Conservation (phyloP, 2,888 invertebrate species). For the Taphrorychus bicolor region DNA sequence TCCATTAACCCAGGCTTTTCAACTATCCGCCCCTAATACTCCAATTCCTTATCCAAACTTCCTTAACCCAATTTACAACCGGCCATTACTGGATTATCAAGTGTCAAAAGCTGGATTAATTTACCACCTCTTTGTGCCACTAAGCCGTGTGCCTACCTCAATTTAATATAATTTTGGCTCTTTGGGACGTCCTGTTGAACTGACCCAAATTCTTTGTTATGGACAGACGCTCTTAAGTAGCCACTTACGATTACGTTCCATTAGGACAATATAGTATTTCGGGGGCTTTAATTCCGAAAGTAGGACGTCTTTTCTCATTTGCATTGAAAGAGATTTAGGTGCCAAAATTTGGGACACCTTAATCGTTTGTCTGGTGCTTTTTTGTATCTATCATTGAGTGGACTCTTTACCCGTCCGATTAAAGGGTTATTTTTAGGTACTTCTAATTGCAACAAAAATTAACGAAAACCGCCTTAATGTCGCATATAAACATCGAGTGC, state of each 20-base stretch:
- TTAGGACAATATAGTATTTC: slow-evolving; percentile 26
- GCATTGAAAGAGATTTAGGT: not conserved
- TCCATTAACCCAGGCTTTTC: not conserved
- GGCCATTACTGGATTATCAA: not conserved
- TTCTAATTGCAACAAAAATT: not conserved
- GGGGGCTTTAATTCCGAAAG: slow-evolving; percentile 17
- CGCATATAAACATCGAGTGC: slow-evolving; percentile 13
- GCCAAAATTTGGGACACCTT: not conserved
- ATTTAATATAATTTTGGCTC: slow-evolving; percentile 9
- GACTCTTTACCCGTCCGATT: too few species aligned
- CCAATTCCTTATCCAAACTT: not conserved
- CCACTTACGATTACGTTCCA: slow-evolving; percentile 17
- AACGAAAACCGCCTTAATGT: slow-evolving; percentile 8
- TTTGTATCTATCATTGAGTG: too few species aligned
- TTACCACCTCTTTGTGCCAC: not conserved
- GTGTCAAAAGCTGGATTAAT: slow-evolving; percentile 1
- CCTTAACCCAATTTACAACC: not conserved
- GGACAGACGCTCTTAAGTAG: slow-evolving; percentile 21
- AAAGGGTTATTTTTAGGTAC: too few species aligned
- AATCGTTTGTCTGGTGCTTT: not conserved
- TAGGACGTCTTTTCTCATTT: slow-evolving; percentile 3
- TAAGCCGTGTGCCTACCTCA: slow-evolving; percentile 3
- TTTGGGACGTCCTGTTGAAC: slow-evolving; percentile 11
- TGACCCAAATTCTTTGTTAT: slow-evolving; percentile 33
- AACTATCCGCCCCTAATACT: not conserved